Percentiles rank a stretch among this genome's conserved stretches.
phyloP scores from a whole-genome alignment of 2,797 vertebrate species.

The Tinamus major region DNA sequence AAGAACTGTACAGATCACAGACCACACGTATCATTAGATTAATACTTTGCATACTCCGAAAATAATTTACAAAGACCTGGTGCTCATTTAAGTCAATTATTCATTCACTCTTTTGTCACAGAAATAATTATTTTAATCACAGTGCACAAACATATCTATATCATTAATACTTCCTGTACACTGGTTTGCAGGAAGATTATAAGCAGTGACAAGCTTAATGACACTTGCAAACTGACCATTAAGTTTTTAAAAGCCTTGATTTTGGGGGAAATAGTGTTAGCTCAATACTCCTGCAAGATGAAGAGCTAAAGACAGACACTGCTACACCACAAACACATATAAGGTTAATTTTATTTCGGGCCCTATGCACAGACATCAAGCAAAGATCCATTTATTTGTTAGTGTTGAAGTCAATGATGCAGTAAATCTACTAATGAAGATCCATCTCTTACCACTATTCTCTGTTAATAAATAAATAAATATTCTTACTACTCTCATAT shows the following conservation, averaged over 20 bases:
- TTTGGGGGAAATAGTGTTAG: no score
- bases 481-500: background rate
- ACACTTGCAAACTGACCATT: background rate
- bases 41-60: background rate
- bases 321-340: background rate
- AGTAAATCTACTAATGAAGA: background rate
- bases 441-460: background rate
- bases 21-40: background rate
- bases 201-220: background rate
- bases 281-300: background rate
- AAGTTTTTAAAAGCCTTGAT: background rate
- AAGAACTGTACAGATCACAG: background rate
- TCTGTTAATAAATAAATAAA: background rate
- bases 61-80: background rate
- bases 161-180: background rate
- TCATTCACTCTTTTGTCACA: background rate
- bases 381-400: background rate
- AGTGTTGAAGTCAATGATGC: background rate
- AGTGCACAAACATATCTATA: background rate
- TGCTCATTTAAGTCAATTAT: background rate
- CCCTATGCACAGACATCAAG: background rate
- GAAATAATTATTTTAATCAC: background rate
- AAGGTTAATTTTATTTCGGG: background rate
- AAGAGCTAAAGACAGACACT: background rate
- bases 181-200: background rate